Base-by-base conservation (phyloP, 2,797 vertebrate genomes). In the Hemitrygon akajei region DNA sequence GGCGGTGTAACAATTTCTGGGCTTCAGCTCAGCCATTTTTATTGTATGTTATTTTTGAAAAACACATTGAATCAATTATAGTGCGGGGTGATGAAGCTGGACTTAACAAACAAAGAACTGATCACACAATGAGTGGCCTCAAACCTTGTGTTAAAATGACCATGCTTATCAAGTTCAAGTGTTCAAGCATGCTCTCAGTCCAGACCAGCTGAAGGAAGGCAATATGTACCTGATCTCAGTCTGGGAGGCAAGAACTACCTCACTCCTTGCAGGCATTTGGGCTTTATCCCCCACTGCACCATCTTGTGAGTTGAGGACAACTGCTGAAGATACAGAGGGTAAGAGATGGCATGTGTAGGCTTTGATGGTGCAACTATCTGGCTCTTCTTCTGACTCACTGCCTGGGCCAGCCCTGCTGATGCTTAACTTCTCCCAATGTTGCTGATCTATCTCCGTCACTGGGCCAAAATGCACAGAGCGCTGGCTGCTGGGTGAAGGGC, bases 401-500 rank as follows among this genome's bases (percentile, higher is more conserved):
- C 94, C 96, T 95, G 97, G 95, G 94, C 95, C 96, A 92, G 95
- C 93, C 94, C 95, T 96, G 94, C 97, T 96, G 94, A 97, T 96
- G 95, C 97, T 95, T 16, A 98, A 95, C 94, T 96, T 97, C 96
- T 97, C 97, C 97, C 97, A 97, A 80, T 94, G 96, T 94, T 96
- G 96, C 94, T 97, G 97, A 95, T 98, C 97, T 96, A 98, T 98
- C 96, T 99, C 98, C 94, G 98, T 99, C 95, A 99, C 98, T 0
- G 97, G 98, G 94, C 98, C 98, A 95, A 99, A 99, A 96, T 97
- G 98, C 96, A 99, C 98, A 95, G 98, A 97, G 94, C 97, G 98
- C 94, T 97, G 97, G 92, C 95, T 96, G 93, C 96, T 96, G 94
- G 95, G 94, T 34, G 95, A 95, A 93, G 96, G 12, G 94, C 96